Percentiles rank a stretch among this genome's conserved stretches.
Evolutionary conservation across 2,888 invertebrate species (phyloP).

Genomic region (Anoncus sp.): DNA sequence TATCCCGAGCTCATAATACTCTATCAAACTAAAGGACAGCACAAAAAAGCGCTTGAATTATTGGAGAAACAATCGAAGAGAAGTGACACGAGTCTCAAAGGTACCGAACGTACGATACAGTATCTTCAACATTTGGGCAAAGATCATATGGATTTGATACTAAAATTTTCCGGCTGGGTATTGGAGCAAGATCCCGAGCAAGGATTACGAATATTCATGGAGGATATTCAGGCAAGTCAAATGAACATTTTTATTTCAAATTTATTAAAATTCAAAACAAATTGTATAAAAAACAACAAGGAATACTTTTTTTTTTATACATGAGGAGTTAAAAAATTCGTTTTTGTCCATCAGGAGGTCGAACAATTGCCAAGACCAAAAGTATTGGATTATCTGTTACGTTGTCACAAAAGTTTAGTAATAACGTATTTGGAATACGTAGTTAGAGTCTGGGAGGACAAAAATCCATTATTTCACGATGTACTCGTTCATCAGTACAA

Average conservation of each 20-base stretch:
- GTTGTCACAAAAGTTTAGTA: conserved; percentile 91
- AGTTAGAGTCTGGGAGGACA: conserved; percentile 95
- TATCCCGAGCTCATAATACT: conserved; percentile 97
- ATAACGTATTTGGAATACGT: conserved; percentile 98
- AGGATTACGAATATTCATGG: conserved; percentile 89
- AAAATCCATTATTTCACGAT: conserved; percentile 94
- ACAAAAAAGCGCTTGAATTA: conserved; percentile 95
- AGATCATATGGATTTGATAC: conserved; percentile 92
- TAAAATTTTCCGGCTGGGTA: conserved; percentile 98
- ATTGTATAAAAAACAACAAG: too few species aligned
- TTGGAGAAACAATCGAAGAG: conserved; percentile 91
- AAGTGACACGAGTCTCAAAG: conserved; percentile 91
- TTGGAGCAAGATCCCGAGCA: conserved; percentile 93
- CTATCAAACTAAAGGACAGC: conserved; percentile 97
- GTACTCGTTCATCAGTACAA: conserved; percentile 95
- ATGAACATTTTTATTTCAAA: too few species aligned
- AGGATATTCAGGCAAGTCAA: conserved; percentile 78
- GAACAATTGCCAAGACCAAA: conserved; percentile 94
- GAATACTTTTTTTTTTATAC: too few species aligned
- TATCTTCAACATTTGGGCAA: conserved; percentile 96
- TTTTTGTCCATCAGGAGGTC: too few species aligned
- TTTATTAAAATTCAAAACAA: too few species aligned
- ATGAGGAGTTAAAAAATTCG: too few species aligned
- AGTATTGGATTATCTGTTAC: conserved; percentile 94
- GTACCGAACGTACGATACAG: conserved; percentile 92